Base-by-base conservation (phyloP, 2,888 invertebrate genomes). In the Hartigia nigra region DNA sequence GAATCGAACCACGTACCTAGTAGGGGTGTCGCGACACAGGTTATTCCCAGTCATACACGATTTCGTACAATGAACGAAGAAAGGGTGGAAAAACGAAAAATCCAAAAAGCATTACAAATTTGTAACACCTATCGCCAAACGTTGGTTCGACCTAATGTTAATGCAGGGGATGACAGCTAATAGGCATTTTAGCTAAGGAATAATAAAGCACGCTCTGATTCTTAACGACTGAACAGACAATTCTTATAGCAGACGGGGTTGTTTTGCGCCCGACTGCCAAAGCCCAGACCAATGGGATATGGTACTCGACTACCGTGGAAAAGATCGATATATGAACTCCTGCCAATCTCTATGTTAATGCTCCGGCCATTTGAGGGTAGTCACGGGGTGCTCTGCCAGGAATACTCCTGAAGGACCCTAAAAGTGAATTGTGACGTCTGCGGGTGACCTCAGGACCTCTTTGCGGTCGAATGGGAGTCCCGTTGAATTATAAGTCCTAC, bases 371-470 rank as follows among this genome's bases (percentile, higher is more conserved):
- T 80, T 78, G 74, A 75, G 77, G 79, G 84, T 81, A 82, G 84
- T 84, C 83, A 79, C 76, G 35, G 39, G 39, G 77, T 72, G 77
- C 81, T 80, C 80, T 85, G 85, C 83, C 88, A 87, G 86, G 82
- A 81, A 84, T 87, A 84, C 86, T 87, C 86, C 86, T 90, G 87
- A 88, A 91, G 91, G 88, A 89, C 88, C 90, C 90, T 91, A 91
- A 91, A 91, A 91, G 90, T 91, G 91, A 91, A 91, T 91, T 91
- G 91, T 91, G 91, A 89, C 91, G 91, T 91, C 91, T 91, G 91
- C 88, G 91, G 89, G 87, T 91, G 91, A 91, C 90, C 91, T 87
- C 88, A 83, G 89, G 88, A 89, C 88, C 90, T 88, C 86, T 88
- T 80, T 85, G 86, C 84, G 88, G 88, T 87, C 86, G 84, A 85